Base-by-base conservation (phyloP, 1,140 invertebrate species). In the Bombus pyrosoma region DNA sequence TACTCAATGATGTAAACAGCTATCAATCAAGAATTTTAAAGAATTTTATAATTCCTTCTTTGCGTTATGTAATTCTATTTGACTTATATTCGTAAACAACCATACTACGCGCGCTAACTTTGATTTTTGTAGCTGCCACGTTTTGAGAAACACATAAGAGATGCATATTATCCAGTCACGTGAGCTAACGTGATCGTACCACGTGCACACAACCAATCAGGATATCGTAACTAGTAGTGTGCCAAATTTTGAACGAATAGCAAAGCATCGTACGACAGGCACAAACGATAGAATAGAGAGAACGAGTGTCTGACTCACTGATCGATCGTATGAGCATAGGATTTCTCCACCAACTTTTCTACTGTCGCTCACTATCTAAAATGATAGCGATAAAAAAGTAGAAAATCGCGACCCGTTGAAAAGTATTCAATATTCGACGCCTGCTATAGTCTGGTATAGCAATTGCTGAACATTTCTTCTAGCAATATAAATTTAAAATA, bases 171-270 rank as follows among this genome's bases (percentile, higher is more conserved):
- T 10, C 1, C 2, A 18, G 9, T 81, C 68, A 79, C 47, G 43
- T 41, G 73, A 76, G 0, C 32, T 76, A 66, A 83, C 64, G 66
- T 15, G 80, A 86, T 86, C 80, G 72, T 41, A 82, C 59, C 87
- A 73, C 80, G 87, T 81, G 64, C 3, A 4, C 37, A 0, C 6
- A 13, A 10, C 88, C 87, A 89, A 89, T 89, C 37, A 10, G 69
- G 25, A 28, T 10, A 32, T 34, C 18, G 39, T 66, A 37, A 28
- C 32, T 39, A n/a, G 6, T 28, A 6, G 5, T 71, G 18, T 66
- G 28, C 64, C 68, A 53, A 89, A 83, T 75, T 89, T 86, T 83
- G 25, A 47, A 81, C 80, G 71, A 89, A 86, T 86, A 25, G 53
- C 22, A 34, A 43, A 25, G 0, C 47, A 80, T 78, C 57, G n/a